These are phyloP conservation scores for Podarcis lilfordi DNA, from an alignment of 2,797 vertebrate species.

Conservation along the genomic window DNA sequence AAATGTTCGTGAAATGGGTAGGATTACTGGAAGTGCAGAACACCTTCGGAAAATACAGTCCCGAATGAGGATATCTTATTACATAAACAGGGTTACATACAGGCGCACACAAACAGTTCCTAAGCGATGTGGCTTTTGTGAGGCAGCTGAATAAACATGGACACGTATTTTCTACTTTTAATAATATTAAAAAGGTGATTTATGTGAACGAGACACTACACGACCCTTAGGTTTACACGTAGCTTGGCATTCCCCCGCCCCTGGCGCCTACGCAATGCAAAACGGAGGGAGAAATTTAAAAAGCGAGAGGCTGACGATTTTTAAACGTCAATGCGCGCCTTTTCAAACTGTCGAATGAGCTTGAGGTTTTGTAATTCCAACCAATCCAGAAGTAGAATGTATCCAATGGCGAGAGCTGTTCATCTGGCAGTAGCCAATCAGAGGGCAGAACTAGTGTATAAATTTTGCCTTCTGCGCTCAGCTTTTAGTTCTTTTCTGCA, in stretches of 20 bases:
- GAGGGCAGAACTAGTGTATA: neutral
- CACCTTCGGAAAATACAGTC: no score
- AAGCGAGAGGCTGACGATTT: no score
- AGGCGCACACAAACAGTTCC: neutral
- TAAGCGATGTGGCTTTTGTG: neutral
- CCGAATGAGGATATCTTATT: no score
- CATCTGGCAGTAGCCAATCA: neutral
- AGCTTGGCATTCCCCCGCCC: no score
- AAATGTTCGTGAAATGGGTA: neutral
- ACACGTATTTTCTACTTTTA: neutral
- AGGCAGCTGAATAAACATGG: neutral
- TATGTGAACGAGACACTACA: neutral
- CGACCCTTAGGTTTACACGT: no score
- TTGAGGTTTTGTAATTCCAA: neutral
- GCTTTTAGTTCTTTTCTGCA: constrained; percentile 38
- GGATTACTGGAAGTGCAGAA: no score
- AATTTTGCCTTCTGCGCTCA: constrained; percentile 56
- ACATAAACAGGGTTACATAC: no score
- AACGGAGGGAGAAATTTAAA: neutral
- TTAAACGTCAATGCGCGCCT: neutral
- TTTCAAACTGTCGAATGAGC: constrained; percentile 16
- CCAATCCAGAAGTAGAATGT: neutral
- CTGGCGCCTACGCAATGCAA: neutral
- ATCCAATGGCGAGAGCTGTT: neutral
- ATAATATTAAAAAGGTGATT: neutral